Percentiles rank a stretch among this genome's conserved stretches.
phyloP scores from a whole-genome alignment of 2,797 vertebrate genomes.

The Chlorospingus semifuscus region DNA sequence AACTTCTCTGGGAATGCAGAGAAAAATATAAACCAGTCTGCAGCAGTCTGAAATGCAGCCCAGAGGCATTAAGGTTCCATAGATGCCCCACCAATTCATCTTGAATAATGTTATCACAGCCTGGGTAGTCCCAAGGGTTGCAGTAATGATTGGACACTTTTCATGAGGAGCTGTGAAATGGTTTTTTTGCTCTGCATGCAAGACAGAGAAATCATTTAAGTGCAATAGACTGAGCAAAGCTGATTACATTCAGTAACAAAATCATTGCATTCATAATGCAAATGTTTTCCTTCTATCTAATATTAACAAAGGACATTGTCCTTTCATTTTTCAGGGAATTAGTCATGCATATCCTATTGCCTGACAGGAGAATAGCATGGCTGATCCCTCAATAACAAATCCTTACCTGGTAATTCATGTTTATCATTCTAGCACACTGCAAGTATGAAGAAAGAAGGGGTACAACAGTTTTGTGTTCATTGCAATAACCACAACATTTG shows the following conservation, averaged over 20 bases:
- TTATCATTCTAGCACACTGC: not conserved
- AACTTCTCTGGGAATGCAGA: not conserved
- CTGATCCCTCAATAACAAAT: not conserved
- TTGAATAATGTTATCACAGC: not conserved
- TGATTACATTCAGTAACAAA: not conserved
- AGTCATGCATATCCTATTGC: not conserved
- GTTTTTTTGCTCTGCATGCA: not conserved
- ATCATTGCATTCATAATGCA: not conserved
- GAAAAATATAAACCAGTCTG: not conserved
- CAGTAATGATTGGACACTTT: not conserved
- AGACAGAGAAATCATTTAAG: slow-evolving; percentile 17
- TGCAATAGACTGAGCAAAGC: slow-evolving; percentile 17
- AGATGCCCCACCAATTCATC: not conserved
- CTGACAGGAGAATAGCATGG: not conserved
- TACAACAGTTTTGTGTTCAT: not conserved
- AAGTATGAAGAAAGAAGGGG: not conserved
- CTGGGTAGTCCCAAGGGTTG: not conserved
- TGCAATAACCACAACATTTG: not conserved
- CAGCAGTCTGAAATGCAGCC: not conserved
- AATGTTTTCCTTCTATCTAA: slow-evolving; percentile 30
- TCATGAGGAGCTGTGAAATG: not conserved
- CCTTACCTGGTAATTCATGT: not conserved
- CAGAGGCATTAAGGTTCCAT: not conserved
- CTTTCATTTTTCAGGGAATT: not conserved
- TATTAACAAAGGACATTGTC: not conserved